A percentile compares a stretch with the other conserved stretches of the same genome.
Evolutionary conservation across 2,113 vertebrate species (phyloP).

Genomic region (Rousettus leschenaultii): DNA sequence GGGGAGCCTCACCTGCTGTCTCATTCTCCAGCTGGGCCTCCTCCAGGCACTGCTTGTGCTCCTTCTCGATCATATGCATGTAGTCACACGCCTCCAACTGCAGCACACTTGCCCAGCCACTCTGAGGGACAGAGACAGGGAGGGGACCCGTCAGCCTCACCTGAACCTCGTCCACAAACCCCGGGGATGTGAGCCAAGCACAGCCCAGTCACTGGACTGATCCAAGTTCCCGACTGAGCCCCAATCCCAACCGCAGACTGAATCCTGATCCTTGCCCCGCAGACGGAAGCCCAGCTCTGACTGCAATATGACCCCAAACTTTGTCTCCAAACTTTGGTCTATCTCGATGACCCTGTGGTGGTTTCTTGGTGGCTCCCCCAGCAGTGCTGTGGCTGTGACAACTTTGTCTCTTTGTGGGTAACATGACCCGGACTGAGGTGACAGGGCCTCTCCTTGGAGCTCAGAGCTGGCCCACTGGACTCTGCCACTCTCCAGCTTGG

Average conservation of each 20-base stretch:
- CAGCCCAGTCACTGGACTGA: not conserved
- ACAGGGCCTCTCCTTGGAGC: not conserved
- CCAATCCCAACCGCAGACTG: not conserved
- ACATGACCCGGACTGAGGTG: accelerated
- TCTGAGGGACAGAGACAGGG: conserved; percentile 39
- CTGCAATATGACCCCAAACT: not conserved
- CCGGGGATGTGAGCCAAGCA: not conserved
- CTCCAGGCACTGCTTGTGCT: conserved; percentile 62
- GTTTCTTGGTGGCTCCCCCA: not conserved
- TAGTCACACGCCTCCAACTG: conserved; percentile 47
- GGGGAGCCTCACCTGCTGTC: conserved; percentile 50
- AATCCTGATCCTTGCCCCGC: not conserved
- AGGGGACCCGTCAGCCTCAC: not conserved
- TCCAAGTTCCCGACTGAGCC: not conserved
- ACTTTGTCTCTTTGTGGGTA: not conserved
- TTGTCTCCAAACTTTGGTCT: not conserved
- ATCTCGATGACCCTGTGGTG: not conserved
- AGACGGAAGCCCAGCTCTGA: not conserved
- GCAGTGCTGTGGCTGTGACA: not conserved
- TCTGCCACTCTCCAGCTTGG: not conserved
- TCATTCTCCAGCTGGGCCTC: conserved; percentile 41
- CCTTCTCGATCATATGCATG: not conserved
- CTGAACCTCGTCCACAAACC: accelerated
- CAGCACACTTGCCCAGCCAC: not conserved
- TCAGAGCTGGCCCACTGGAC: not conserved